These are phyloP conservation scores for Steinernema hermaphroditum DNA, from an alignment of 2,888 invertebrate genomes.

Conservation along the genomic window DNA sequence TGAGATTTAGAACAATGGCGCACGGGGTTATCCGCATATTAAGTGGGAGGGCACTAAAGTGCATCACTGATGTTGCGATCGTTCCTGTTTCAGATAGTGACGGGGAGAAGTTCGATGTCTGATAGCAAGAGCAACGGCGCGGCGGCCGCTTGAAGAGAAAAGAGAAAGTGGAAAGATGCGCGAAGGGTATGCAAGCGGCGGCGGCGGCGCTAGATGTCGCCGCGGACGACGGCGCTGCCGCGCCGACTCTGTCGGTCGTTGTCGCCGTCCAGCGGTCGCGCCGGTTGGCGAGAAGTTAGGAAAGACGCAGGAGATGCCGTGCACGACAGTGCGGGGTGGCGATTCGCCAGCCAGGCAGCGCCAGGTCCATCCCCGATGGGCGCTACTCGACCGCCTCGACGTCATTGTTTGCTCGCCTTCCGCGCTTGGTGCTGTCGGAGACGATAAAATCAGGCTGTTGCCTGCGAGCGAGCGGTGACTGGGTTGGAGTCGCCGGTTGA, in stretches of 20 bases:
- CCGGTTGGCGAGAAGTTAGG: constrained; percentile 6
- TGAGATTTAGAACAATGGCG: background rate
- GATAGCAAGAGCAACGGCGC: constrained; percentile 13
- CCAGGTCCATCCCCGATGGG: background rate
- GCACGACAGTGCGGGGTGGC: constrained; percentile 9
- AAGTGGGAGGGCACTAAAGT: constrained; percentile 22
- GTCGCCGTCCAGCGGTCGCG: background rate
- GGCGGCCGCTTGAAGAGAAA: background rate
- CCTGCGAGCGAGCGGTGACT: background rate
- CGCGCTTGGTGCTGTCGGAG: constrained; percentile 1
- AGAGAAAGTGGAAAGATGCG: constrained; percentile 6
- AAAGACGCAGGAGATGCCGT: constrained; percentile 6
- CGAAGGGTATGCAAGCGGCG: constrained; percentile 19
- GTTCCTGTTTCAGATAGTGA: constrained; percentile 9
- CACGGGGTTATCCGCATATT: background rate
- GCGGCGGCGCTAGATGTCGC: background rate
- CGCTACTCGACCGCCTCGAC: constrained; percentile 23
- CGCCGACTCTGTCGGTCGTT: background rate
- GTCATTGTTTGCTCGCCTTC: constrained; percentile 24
- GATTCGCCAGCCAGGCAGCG: constrained; percentile 1
- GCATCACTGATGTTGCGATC: constrained; percentile 19
- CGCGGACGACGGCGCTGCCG: background rate
- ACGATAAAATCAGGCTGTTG: constrained; percentile 5
- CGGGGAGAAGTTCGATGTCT: background rate
- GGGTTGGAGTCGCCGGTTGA: background rate